A percentile compares a stretch with the other conserved stretches of the same genome.
These are phyloP conservation scores for Trissoscelio sp. DNA, from an alignment of 2,888 invertebrate species.

Conservation along the genomic window DNA sequence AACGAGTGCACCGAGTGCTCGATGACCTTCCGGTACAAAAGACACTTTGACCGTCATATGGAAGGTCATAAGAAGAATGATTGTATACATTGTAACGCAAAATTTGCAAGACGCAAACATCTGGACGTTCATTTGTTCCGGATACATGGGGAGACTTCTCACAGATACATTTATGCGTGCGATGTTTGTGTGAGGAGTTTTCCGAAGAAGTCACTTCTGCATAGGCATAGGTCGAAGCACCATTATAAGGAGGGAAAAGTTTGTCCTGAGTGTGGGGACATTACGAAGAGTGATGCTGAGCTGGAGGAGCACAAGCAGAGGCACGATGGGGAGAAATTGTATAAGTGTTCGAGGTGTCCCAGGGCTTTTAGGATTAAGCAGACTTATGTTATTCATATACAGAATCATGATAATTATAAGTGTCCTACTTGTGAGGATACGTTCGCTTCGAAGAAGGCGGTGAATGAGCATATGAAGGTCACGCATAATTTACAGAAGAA, in stretches of 20 bases:
- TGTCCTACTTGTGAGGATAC: slow-evolving; percentile 79
- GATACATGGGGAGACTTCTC: slow-evolving; percentile 75
- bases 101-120: slow-evolving; percentile 79
- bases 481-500: slow-evolving; percentile 70
- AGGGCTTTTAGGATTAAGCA: slow-evolving; percentile 79
- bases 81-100: slow-evolving; percentile 79
- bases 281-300: slow-evolving; percentile 74
- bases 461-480: slow-evolving; percentile 73
- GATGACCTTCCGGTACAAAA: slow-evolving; percentile 79
- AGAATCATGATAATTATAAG: slow-evolving; percentile 80
- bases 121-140: slow-evolving; percentile 79
- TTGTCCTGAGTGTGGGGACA: slow-evolving; percentile 79
- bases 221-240: slow-evolving; percentile 78
- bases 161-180: slow-evolving; percentile 73
- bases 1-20: slow-evolving; percentile 75
- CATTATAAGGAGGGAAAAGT: slow-evolving; percentile 77
- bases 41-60: slow-evolving; percentile 78
- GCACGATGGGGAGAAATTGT: slow-evolving; percentile 77
- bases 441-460: slow-evolving; percentile 78
- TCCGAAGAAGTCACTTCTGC: slow-evolving; percentile 74
- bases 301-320: slow-evolving; percentile 75
- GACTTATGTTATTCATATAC: slow-evolving; percentile 78
- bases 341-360: slow-evolving; percentile 77
- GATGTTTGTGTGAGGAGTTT: slow-evolving; percentile 74
- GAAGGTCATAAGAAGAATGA: slow-evolving; percentile 81